Evolutionary conservation across 2,888 invertebrate genomes (phyloP).

Genomic region (Pantelozetes paolii): DNA sequence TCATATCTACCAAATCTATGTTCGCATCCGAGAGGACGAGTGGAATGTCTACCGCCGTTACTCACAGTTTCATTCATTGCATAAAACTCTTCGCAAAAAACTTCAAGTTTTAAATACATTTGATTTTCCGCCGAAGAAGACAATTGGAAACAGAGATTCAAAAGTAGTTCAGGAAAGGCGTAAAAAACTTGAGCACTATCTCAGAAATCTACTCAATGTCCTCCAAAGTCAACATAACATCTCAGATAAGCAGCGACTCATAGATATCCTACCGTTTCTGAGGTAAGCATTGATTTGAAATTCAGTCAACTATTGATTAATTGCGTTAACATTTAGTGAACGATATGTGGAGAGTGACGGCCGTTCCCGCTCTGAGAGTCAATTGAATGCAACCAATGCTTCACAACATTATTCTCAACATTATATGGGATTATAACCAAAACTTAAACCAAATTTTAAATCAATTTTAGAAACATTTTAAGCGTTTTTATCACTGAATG

Average conservation of each 20-base stretch:
- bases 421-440: constrained; percentile 42
- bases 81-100: constrained; percentile 75
- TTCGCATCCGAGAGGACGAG: constrained; percentile 78
- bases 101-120: constrained; percentile 63
- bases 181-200: constrained; percentile 75
- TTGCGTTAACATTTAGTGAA: neutral
- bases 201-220: constrained; percentile 68
- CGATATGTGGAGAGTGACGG: neutral
- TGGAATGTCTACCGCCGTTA: constrained; percentile 95
- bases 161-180: constrained; percentile 79
- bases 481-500: neutral
- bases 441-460: neutral
- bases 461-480: neutral
- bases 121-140: constrained; percentile 92
- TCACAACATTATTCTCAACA: constrained; percentile 43
- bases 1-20: constrained; percentile 82
- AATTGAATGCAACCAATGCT: constrained; percentile 35
- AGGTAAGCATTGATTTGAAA: constrained; percentile 46
- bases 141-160: constrained; percentile 72
- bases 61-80: constrained; percentile 82
- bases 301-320: neutral
- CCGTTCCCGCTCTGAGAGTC: constrained; percentile 38
- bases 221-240: constrained; percentile 66
- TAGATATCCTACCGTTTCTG: constrained; percentile 79
- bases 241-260: constrained; percentile 70